phyloP scores from a whole-genome alignment of 2,797 vertebrate genomes.

The Champsocephalus esox region DNA sequence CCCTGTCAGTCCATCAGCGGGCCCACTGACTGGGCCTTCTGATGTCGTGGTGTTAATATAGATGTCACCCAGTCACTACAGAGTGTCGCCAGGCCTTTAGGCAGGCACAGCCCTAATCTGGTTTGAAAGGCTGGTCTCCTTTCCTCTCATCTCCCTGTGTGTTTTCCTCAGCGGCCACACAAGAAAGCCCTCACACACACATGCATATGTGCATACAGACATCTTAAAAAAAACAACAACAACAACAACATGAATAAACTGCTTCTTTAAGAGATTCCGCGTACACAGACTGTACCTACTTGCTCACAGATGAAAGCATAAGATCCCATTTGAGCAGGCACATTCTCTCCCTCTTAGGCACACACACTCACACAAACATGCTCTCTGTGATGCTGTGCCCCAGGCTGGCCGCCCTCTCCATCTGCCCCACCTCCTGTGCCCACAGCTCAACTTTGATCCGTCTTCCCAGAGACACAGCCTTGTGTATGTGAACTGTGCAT shows the following conservation, averaged over 20 bases:
- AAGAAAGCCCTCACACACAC: constrained; percentile 14
- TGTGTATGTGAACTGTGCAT: constrained; percentile 61
- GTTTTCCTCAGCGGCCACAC: constrained; percentile 60
- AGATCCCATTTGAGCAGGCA: constrained; percentile 66
- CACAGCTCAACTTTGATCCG: constrained; percentile 84
- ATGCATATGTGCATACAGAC: constrained; percentile 20
- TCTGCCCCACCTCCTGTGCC: constrained; percentile 82
- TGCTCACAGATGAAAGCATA: constrained; percentile 67
- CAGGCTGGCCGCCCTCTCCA: constrained; percentile 81
- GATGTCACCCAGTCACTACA: constrained; percentile 71
- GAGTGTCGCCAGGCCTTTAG: constrained; percentile 73
- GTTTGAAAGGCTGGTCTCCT: constrained; percentile 78
- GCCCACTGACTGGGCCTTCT: constrained; percentile 34
- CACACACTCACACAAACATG: constrained; percentile 57
- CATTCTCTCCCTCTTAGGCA: constrained; percentile 57
- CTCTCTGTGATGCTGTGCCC: constrained; percentile 77
- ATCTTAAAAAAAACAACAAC: constrained; percentile 9
- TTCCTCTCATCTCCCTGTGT: constrained; percentile 69
- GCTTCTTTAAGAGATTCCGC: constrained; percentile 49
- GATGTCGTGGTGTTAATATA: constrained; percentile 68
- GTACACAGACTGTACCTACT: constrained; percentile 53
- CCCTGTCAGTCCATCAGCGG: constrained; percentile 38
- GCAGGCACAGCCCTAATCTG: constrained; percentile 75
- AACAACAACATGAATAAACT: constrained; percentile 34
- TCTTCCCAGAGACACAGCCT: constrained; percentile 66